These are phyloP conservation scores for Otolemur garnettii DNA, from an alignment of 2,113 vertebrate species.

Conservation along the genomic window DNA sequence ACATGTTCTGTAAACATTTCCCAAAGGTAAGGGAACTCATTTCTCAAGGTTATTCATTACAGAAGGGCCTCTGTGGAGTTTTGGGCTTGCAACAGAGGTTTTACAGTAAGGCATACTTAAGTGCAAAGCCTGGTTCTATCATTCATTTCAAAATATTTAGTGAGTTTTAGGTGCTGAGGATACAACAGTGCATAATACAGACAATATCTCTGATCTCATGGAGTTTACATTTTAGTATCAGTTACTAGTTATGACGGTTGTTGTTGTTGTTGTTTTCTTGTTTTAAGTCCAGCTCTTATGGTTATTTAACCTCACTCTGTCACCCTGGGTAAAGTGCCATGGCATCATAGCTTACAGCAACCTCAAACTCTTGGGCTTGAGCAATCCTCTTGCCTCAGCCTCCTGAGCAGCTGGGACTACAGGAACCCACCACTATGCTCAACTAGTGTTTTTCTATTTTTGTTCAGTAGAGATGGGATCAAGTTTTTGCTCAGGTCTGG, in stretches of 20 bases:
- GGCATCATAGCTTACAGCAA: too few species aligned
- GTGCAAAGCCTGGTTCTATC: not conserved
- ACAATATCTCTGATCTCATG: not conserved
- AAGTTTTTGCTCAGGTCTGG: too few species aligned
- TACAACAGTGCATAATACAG: not conserved
- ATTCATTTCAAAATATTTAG: conserved; percentile 27
- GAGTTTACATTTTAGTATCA: not conserved
- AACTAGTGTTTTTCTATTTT: too few species aligned
- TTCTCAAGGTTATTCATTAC: conserved; percentile 21
- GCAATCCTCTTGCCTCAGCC: too few species aligned
- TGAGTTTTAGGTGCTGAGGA: not conserved
- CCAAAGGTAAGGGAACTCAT: not conserved
- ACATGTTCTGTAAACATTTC: conserved; percentile 1
- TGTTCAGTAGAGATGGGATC: too few species aligned
- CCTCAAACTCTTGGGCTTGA: too few species aligned
- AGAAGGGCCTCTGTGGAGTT: not conserved
- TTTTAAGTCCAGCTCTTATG: not conserved
- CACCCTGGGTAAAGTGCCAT: too few species aligned
- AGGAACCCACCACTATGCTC: too few species aligned
- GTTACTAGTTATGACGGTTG: not conserved
- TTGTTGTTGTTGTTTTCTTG: too few species aligned
- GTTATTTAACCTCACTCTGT: not conserved
- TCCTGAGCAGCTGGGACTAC: too few species aligned
- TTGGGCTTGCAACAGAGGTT: not conserved
- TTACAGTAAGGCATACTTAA: not conserved